These are phyloP conservation scores for Ceratosolen solmsi DNA, from an alignment of 1,140 invertebrate genomes.

Conservation along the genomic window DNA sequence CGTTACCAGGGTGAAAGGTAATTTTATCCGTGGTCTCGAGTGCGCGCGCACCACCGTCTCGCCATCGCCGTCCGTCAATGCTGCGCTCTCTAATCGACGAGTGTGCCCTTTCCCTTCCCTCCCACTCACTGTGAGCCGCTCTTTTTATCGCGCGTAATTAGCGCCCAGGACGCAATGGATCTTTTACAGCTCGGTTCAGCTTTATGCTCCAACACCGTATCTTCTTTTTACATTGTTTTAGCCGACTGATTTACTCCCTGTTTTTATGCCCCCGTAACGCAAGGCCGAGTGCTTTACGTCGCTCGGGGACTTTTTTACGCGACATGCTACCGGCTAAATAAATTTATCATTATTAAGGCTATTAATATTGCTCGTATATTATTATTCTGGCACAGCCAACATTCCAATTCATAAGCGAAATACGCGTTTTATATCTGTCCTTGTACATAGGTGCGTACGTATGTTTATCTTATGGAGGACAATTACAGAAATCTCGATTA, in stretches of 20 bases:
- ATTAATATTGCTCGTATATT: neutral
- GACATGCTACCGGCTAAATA: neutral
- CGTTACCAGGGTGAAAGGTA: neutral
- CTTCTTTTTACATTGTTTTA: conserved; percentile 14
- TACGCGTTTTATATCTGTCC: conserved; percentile 17
- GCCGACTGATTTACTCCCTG: neutral
- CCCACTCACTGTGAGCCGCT: no score
- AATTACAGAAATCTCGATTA: conserved; percentile 31
- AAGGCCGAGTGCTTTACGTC: neutral
- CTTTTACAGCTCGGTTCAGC: neutral
- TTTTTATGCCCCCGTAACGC: neutral
- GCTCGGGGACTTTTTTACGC: neutral
- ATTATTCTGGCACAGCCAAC: neutral
- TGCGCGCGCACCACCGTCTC: conserved; percentile 17
- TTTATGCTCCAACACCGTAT: neutral
- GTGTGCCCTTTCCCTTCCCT: neutral
- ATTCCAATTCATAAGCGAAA: conserved; percentile 9
- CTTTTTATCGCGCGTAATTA: conserved; percentile 1
- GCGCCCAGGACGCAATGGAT: neutral
- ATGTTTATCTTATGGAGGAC: no score
- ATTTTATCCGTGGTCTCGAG: neutral
- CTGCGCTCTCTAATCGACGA: conserved; percentile 15
- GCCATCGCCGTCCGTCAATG: neutral
- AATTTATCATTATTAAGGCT: conserved; percentile 2
- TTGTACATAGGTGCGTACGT: no score